Base-by-base conservation (phyloP, 2,888 invertebrate genomes). In the Ormyrus thymus region DNA sequence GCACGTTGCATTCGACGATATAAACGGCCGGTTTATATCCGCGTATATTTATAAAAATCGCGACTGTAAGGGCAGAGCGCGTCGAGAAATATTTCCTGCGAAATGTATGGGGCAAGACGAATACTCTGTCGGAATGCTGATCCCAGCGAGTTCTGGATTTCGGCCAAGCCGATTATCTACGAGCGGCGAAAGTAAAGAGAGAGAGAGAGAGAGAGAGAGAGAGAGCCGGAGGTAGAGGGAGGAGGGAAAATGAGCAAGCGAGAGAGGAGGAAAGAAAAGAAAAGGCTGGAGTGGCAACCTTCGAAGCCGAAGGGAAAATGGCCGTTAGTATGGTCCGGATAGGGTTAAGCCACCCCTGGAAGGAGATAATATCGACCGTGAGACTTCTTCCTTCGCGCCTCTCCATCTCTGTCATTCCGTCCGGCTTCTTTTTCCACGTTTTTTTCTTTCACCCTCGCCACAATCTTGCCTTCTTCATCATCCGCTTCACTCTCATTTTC, bases 141-240 rank as follows among this genome's bases (percentile, higher is more conserved):
- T 81, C 76, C 76, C 13, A 11, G 65, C 50, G 56, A 81, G 65
- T 80, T 81, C 65, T 81, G 80, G 81, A 80, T 78, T 73, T 29
- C 48, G 51, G 81, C 81, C 81, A 81, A 81, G 77, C 74, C 73
- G 66, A 74, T 81, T 81, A 81, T 81, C 81, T 79, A 76, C 72
- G 78, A 79, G 65, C 56, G 74, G 66, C 50, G 66, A 71, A 62
- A 73, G 73, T 45, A 64, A 58, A 58, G 64, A 15, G 71, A 71
- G n/a, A 53, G 53, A 70, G 51, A 51, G 56, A 59, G 50, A 51
- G 13, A 61, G 61, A 29, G 29, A 29, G 65, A 15, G 76, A 73
- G 66, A 64, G 55, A 50, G 48, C 6, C 7, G 29, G 29, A 29
- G 29, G 29, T n/a, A 29, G 48, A 7, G 55, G 65, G 50, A 9